These are phyloP conservation scores for Heliconius sara DNA, from an alignment of 2,888 invertebrate species.

Conservation along the genomic window DNA sequence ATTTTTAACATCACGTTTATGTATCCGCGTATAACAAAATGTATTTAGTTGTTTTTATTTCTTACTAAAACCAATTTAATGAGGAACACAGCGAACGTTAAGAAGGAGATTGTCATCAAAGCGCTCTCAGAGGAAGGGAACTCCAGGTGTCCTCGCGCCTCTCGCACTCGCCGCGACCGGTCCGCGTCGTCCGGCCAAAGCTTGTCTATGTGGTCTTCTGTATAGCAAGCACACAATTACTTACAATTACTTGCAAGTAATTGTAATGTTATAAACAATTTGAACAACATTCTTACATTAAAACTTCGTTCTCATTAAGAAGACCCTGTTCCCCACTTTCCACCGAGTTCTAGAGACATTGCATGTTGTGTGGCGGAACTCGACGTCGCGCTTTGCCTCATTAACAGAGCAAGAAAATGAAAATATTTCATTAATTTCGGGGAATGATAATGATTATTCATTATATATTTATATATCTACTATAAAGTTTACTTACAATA, in stretches of 20 bases:
- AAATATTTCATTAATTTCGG: not conserved
- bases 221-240: constrained; percentile 15
- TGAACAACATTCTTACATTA: too few species aligned
- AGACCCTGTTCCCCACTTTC: not conserved
- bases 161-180: constrained; percentile 49
- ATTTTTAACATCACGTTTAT: too few species aligned
- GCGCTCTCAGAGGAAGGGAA: constrained; percentile 93
- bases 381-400: not conserved
- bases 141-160: constrained; percentile 84
- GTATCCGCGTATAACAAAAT: too few species aligned
- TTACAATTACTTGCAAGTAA: not conserved
- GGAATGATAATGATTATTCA: too few species aligned
- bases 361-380: not conserved
- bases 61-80: constrained; percentile 92
- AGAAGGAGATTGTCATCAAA: constrained; percentile 91
- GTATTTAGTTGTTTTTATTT: constrained; percentile 35
- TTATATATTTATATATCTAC: too few species aligned
- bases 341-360: not conserved
- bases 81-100: constrained; percentile 93
- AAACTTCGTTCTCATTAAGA: not conserved
- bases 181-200: constrained; percentile 74
- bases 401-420: not conserved
- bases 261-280: too few species aligned
- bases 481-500: too few species aligned
- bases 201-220: constrained; percentile 77